These are phyloP conservation scores for Pangasius djambal DNA, from an alignment of 2,797 vertebrate species.

Conservation along the genomic window DNA sequence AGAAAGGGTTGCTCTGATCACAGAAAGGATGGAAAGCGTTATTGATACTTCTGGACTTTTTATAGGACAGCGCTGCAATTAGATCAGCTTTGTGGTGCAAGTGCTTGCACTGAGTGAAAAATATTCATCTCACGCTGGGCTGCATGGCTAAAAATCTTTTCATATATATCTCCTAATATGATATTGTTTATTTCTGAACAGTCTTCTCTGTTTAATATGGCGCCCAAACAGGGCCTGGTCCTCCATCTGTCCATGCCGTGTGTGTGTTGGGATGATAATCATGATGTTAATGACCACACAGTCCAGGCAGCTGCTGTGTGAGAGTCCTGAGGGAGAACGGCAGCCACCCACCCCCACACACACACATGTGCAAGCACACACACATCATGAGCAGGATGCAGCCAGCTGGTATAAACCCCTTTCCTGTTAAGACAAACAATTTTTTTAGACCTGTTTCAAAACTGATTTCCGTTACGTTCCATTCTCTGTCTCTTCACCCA, in stretches of 20 bases:
- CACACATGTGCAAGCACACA: conserved; percentile 20
- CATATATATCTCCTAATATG: not conserved
- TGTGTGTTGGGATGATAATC: conserved; percentile 49
- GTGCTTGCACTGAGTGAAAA: not conserved
- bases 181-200: too few relatives aligned
- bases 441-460: not conserved
- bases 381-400: conserved; percentile 26
- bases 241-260: conserved; percentile 50
- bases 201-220: conserved; percentile 18
- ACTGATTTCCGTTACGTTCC: not conserved
- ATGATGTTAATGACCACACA: conserved; percentile 54
- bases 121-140: not conserved
- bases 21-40: not conserved
- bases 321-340: conserved; percentile 36
- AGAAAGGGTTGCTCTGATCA: not conserved
- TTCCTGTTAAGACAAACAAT: not conserved
- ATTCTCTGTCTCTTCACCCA: not conserved
- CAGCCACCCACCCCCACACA: conserved; percentile 6
- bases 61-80: not conserved
- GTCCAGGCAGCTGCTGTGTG: conserved; percentile 51
- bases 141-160: not conserved
- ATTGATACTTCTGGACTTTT: not conserved
- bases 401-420: conserved; percentile 21
- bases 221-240: not conserved
- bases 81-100: not conserved